Evolutionary conservation across 2,888 invertebrate species (phyloP).

Genomic region (Lepas anatifera): DNA sequence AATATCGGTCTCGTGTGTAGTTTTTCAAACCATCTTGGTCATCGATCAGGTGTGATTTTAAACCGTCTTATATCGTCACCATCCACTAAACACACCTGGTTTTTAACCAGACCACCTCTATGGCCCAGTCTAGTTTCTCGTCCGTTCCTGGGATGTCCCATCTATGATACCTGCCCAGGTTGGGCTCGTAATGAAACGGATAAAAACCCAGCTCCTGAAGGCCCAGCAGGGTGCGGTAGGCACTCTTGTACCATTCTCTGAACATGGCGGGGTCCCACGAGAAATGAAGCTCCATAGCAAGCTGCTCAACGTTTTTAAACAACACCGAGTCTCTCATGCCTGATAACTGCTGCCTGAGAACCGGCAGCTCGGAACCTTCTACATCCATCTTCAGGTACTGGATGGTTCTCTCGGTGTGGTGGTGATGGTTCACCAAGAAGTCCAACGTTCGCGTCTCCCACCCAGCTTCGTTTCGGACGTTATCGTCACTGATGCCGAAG

Average conservation of each 20-base stretch:
- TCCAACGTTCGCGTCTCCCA: slow-evolving; percentile 30
- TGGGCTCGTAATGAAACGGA: neutral
- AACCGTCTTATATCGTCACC: no score
- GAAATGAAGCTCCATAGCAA: slow-evolving; percentile 3
- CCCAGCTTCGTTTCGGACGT: neutral
- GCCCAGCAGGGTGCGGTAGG: neutral
- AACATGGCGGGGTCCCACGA: neutral
- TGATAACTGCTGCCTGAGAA: neutral
- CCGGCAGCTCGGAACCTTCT: slow-evolving; percentile 13
- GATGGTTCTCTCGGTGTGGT: slow-evolving; percentile 2
- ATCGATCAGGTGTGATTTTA: no score
- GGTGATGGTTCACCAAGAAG: slow-evolving; percentile 27
- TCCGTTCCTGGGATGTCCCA: neutral
- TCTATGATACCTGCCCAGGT: neutral
- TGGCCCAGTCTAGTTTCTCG: neutral
- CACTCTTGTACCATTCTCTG: neutral
- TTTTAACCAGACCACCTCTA: slow-evolving; percentile 1
- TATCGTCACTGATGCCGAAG: neutral
- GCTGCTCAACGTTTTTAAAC: neutral
- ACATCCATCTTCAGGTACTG: slow-evolving; percentile 19
- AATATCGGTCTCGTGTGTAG: no score
- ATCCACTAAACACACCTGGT: neutral
- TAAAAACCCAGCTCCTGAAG: neutral
- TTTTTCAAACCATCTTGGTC: no score
- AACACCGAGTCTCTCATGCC: neutral